Percentiles rank a stretch among this genome's conserved stretches.
Evolutionary conservation across 2,113 vertebrate species (phyloP).

Genomic region (Polypterus senegalus): DNA sequence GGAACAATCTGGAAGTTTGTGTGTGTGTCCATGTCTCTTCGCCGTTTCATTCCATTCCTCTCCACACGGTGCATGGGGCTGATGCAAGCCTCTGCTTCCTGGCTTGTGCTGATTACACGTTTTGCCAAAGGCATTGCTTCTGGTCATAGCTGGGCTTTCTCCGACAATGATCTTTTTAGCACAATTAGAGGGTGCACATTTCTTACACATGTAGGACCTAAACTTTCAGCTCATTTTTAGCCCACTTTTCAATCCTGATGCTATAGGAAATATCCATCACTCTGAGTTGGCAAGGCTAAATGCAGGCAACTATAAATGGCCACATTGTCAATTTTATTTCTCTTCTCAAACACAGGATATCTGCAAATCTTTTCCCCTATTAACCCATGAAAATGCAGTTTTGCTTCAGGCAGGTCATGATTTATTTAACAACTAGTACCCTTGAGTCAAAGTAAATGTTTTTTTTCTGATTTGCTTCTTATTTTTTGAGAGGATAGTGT

Average conservation of each 20-base stretch:
- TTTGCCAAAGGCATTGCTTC: conserved; percentile 48
- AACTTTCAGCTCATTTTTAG: too few species aligned
- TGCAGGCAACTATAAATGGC: too few species aligned
- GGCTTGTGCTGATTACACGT: conserved; percentile 50
- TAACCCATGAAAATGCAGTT: conserved; percentile 43
- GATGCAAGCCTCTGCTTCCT: conserved; percentile 6
- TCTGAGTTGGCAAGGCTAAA: too few species aligned
- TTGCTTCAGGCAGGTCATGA: conserved; percentile 55
- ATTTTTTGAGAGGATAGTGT: too few species aligned
- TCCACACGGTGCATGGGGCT: too few species aligned
- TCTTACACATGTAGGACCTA: not conserved
- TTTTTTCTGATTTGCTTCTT: conserved; percentile 11
- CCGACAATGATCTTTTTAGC: conserved; percentile 51
- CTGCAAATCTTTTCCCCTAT: conserved; percentile 19
- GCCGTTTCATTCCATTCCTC: too few species aligned
- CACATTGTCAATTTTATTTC: too few species aligned
- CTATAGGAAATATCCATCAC: too few species aligned
- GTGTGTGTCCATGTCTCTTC: too few species aligned
- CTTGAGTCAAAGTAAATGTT: conserved; percentile 45
- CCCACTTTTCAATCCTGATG: too few species aligned
- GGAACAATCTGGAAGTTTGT: not conserved
- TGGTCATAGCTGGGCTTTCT: conserved; percentile 40
- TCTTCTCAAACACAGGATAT: too few species aligned
- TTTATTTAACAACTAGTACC: conserved; percentile 59
- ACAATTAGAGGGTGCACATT: conserved; percentile 43